A percentile compares a stretch with the other conserved stretches of the same genome.
Conservation (phyloP, 2,888 invertebrate genomes). For the Acanthosepion pharaonis region DNA sequence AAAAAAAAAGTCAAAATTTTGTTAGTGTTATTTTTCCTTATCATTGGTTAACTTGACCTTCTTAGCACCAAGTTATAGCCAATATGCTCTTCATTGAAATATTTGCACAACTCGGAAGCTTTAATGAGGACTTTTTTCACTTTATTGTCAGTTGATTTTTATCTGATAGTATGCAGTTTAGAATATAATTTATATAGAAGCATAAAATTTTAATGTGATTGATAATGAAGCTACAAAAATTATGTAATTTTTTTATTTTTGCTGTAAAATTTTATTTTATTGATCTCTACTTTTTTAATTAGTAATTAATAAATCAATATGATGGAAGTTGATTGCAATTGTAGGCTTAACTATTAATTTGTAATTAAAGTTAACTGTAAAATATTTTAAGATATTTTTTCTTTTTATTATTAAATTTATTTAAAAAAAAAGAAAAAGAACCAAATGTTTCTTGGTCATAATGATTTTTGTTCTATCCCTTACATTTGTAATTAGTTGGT, state of each 20-base stretch:
- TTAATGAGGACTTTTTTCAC: neutral
- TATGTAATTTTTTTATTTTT: neutral
- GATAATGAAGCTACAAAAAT: neutral
- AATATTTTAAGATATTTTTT: too few relatives aligned
- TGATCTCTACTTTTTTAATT: neutral
- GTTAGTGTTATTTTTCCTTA: too few relatives aligned
- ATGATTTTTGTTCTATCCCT: too few relatives aligned
- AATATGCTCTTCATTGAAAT: too few relatives aligned
- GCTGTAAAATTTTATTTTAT: neutral
- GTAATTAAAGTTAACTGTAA: too few relatives aligned
- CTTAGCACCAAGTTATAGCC: too few relatives aligned
- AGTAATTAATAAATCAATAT: constrained; percentile 25
- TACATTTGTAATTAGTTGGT: too few relatives aligned
- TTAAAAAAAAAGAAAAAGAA: too few relatives aligned
- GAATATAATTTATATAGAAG: neutral
- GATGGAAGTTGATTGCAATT: neutral
- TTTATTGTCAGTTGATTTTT: neutral
- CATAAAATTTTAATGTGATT: neutral
- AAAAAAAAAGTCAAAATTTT: too few relatives aligned
- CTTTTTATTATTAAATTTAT: too few relatives aligned
- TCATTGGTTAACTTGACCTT: too few relatives aligned
- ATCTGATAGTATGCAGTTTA: neutral
- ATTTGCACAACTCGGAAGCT: neutral
- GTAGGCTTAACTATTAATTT: neutral
- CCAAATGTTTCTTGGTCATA: too few relatives aligned